Evolutionary conservation across 2,888 invertebrate species (phyloP).

Genomic region (Erebia palarica): DNA sequence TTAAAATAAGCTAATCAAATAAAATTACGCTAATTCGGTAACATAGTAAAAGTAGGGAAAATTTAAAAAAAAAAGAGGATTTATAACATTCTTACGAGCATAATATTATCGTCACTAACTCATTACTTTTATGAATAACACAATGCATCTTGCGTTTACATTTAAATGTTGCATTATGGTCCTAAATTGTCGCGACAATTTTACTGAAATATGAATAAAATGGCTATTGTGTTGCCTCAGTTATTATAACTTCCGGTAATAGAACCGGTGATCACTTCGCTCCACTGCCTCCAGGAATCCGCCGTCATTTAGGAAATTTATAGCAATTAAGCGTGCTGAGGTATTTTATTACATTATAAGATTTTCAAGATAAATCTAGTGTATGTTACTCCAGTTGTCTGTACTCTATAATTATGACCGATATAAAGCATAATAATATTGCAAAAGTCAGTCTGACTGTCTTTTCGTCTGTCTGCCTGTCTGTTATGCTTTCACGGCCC

Average conservation of each 20-base stretch:
- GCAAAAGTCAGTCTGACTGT: too few relatives aligned
- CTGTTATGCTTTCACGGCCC: too few relatives aligned
- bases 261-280: conserved; percentile 10
- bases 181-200: conserved; percentile 14
- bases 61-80: background rate
- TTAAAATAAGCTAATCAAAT: too few relatives aligned
- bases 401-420: background rate
- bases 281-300: conserved; percentile 5
- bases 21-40: too few relatives aligned
- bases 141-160: conserved; percentile 8
- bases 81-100: background rate
- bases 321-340: conserved; percentile 18
- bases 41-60: too few relatives aligned
- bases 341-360: conserved; percentile 14
- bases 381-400: background rate
- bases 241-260: conserved; percentile 28
- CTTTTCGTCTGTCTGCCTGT: too few relatives aligned
- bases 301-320: conserved; percentile 23
- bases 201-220: conserved; percentile 11
- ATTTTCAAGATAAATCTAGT: conserved; percentile 1
- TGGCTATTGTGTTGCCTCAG: conserved; percentile 1
- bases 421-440: background rate
- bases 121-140: background rate
- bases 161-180: conserved; percentile 15
- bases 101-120: background rate